A percentile compares a stretch with the other conserved stretches of the same genome.
Evolutionary conservation across 2,113 vertebrate genomes (phyloP).

Genomic region (Pseudonaja textilis): DNA sequence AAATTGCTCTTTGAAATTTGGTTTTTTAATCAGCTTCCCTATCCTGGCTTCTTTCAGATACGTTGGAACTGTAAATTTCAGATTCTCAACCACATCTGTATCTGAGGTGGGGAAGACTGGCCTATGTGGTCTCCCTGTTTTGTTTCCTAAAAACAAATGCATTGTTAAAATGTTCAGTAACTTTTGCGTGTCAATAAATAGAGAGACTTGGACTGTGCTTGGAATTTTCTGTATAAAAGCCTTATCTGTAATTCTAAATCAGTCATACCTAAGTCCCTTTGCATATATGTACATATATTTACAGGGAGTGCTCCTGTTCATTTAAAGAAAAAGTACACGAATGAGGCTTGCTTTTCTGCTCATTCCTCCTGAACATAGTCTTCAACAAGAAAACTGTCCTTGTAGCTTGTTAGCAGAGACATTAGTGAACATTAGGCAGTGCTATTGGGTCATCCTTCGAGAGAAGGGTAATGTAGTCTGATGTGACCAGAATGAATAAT

Average conservation of each 20-base stretch:
- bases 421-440: neutral
- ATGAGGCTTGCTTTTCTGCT: neutral
- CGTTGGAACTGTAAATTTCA: neutral
- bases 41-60: neutral
- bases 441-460: neutral
- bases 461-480: neutral
- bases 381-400: neutral
- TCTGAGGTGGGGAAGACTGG: neutral
- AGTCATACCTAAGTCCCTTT: neutral
- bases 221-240: neutral
- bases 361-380: neutral
- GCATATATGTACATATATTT: too few species aligned
- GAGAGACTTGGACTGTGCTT: neutral
- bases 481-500: neutral
- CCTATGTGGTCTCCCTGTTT: neutral
- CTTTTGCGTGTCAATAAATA: neutral
- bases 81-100: neutral
- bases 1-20: neutral
- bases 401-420: neutral
- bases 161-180: neutral
- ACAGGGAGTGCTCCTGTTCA: neutral
- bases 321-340: neutral
- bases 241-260: neutral
- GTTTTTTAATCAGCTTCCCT: neutral
- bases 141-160: neutral